Evolutionary conservation across 2,888 invertebrate species (phyloP).

Genomic region (Chirona hameri): DNA sequence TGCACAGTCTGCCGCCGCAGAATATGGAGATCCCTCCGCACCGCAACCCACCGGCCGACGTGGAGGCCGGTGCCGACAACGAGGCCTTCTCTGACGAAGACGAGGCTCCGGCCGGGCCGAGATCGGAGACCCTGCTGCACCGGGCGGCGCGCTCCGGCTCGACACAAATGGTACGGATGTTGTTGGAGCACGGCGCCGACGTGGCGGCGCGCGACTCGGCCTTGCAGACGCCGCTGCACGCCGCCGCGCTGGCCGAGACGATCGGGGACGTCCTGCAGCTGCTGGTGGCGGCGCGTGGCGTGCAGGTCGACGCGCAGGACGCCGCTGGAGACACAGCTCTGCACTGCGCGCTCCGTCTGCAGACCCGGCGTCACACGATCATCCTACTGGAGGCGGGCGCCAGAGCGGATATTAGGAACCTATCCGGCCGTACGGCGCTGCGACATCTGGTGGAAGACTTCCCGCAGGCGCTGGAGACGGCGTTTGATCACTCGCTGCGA

Average conservation of each 20-base stretch:
- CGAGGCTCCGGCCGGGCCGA: background rate
- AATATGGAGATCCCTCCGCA: background rate
- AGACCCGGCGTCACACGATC: background rate
- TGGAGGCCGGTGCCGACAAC: conserved; percentile 47
- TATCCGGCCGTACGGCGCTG: conserved; percentile 33
- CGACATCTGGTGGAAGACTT: conserved; percentile 30
- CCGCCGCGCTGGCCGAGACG: background rate
- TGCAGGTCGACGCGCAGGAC: background rate
- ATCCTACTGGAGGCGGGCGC: conserved; percentile 7
- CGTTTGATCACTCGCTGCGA: conserved; percentile 22
- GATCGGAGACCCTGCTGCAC: conserved; percentile 25
- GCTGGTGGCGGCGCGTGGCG: background rate
- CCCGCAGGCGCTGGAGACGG: conserved; percentile 37
- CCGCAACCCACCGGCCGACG: background rate
- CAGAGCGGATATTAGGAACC: conserved; percentile 29
- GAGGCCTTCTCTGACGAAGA: conserved; percentile 42
- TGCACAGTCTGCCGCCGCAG: background rate
- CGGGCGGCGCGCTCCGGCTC: background rate
- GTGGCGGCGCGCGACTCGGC: background rate
- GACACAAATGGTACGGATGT: background rate
- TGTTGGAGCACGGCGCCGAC: conserved; percentile 22
- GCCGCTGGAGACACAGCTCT: background rate
- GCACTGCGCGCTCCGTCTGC: background rate
- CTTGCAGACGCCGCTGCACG: conserved; percentile 4
- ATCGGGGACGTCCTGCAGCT: background rate